Conservation (phyloP, 2,888 invertebrate species). For the Biston stratarius region DNA sequence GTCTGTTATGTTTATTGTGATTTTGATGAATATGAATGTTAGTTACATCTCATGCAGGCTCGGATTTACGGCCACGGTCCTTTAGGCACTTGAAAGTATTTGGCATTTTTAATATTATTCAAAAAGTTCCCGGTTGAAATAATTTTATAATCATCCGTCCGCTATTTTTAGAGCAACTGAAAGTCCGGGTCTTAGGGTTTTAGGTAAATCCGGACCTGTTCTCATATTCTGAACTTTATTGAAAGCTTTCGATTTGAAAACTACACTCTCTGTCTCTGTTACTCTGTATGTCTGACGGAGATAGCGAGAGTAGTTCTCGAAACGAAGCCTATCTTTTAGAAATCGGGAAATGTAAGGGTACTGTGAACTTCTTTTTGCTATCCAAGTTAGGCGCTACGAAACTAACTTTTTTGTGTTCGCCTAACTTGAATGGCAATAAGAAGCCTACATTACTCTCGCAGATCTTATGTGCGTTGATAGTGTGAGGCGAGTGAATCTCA, state of each 20-base stretch:
- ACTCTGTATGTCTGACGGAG: too few species aligned
- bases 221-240: too few species aligned
- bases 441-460: too few species aligned
- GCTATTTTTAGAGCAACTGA: neutral
- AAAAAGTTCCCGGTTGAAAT: neutral
- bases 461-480: slow-evolving; percentile 49
- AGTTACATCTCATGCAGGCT: slow-evolving; percentile 12
- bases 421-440: too few species aligned
- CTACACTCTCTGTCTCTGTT: too few species aligned
- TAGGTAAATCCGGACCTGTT: slow-evolving; percentile 42
- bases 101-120: neutral
- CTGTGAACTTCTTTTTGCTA: too few species aligned
- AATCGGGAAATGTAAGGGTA: too few species aligned
- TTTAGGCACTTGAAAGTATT: neutral
- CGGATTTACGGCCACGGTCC: neutral
- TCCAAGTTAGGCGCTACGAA: too few species aligned
- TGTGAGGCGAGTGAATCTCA: slow-evolving; percentile 83
- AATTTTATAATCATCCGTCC: neutral
- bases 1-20: neutral
- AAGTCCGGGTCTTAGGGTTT: neutral
- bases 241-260: too few species aligned
- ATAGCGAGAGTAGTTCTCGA: too few species aligned
- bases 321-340: too few species aligned
- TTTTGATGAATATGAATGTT: neutral
- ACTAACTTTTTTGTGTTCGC: too few species aligned